Percentiles rank a stretch among this genome's conserved stretches.
phyloP scores from a whole-genome alignment of 2,797 vertebrate genomes.

The Peromyscus aztecus region DNA sequence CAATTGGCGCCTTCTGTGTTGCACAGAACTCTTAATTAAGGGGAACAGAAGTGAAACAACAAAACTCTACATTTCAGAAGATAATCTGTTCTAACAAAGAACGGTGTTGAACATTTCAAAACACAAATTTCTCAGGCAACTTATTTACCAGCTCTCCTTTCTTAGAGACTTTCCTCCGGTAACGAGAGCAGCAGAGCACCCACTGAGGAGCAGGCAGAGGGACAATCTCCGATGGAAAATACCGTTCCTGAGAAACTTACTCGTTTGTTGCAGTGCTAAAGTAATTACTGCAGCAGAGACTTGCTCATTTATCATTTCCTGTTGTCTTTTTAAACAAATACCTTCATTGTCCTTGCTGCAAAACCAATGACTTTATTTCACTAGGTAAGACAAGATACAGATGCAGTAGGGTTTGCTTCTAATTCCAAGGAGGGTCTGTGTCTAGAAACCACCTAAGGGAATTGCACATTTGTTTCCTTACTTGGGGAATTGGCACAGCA shows the following conservation, averaged over 20 bases:
- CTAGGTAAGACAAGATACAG: not conserved
- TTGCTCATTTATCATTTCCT: conserved; percentile 80
- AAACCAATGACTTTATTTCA: conserved; percentile 81
- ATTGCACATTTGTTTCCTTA: not conserved
- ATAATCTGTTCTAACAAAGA: conserved; percentile 35
- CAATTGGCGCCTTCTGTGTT: not conserved
- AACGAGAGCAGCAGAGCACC: not conserved
- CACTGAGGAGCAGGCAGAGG: conserved; percentile 22
- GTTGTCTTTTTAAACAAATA: conserved; percentile 82
- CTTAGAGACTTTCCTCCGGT: not conserved
- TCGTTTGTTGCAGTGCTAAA: conserved; percentile 81
- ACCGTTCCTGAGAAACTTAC: conserved; percentile 67
- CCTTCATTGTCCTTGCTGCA: conserved; percentile 75
- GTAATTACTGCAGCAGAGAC: conserved; percentile 80
- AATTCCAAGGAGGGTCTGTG: not conserved
- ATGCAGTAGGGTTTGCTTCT: not conserved
- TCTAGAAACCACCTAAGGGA: not conserved
- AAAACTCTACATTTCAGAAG: not conserved
- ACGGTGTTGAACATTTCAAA: conserved; percentile 7
- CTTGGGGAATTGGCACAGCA: not conserved
- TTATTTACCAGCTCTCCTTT: conserved; percentile 51
- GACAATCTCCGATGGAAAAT: conserved; percentile 61
- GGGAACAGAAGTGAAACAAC: not conserved
- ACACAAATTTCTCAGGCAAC: conserved; percentile 40
- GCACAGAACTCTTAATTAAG: not conserved